Base-by-base conservation (phyloP, 2,888 invertebrate genomes). In the Heteropelma amictum region DNA sequence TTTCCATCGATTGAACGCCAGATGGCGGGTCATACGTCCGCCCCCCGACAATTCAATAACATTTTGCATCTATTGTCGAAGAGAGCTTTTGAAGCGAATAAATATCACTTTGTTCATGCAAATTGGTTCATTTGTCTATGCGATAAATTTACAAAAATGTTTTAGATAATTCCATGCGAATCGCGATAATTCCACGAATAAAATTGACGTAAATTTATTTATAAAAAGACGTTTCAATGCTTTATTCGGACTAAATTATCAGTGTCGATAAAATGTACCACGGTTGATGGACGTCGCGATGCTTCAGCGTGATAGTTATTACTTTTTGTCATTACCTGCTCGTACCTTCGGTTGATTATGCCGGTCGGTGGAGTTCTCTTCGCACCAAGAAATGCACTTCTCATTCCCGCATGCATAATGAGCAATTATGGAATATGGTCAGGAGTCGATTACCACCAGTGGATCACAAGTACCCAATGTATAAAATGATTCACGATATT, bases 351-450 rank as follows among this genome's bases (percentile, higher is more conserved):
- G 79, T 74, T 67, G 78, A 77, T 77, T 64, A 51, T 65, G 45
- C 76, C 49, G 33, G 77, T 80, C 30, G 80, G 78, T 40, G 77
- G 74, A 54, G 78, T 78, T 69, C 77, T 77, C 38, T 77, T 79
- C 21, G 79, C 78, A 47, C 81, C 83, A 72, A 85, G 77, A 76
- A 87, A 82, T 64, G 87, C 80, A 67, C 87, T 85, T 77, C 87
- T 85, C 80, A 87, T 84, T 76, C 86, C 86, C 73, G 85, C 85
- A 61, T 87, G 86, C 87, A 87, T 87, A 28, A 8, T 45, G 61
- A 28, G 51, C 45, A 17, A 23, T 33, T 61, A 1, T 33, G 28
- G n/a, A 26, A 33, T 33, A 19, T 45, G 14, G 14, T 7, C 8
- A 21, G 8, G 33, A 2, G 23, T 30, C 19, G 35, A 42, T 75